phyloP scores from a whole-genome alignment of 2,113 vertebrate genomes.

The Oenanthe oenanthe region DNA sequence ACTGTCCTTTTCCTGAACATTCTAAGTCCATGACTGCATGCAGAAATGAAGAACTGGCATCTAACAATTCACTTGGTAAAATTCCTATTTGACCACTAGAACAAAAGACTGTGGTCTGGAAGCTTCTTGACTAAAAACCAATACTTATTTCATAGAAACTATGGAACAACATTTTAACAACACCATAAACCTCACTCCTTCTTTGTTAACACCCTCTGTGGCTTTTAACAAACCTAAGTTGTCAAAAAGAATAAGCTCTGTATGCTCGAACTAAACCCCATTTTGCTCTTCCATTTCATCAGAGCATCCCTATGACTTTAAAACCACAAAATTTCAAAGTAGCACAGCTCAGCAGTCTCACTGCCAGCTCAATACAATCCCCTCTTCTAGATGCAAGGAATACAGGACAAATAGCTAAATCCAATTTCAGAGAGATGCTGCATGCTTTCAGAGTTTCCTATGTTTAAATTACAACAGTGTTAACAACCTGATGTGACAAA shows the following conservation, averaged over 20 bases:
- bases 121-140: neutral
- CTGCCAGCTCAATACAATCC: neutral
- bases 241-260: neutral
- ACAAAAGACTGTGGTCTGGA: neutral
- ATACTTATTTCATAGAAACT: neutral
- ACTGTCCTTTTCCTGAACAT: neutral
- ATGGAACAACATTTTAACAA: neutral
- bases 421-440: neutral
- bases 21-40: neutral
- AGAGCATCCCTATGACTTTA: neutral
- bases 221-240: neutral
- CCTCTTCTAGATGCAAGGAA: neutral
- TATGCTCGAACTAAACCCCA: neutral
- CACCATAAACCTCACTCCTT: neutral
- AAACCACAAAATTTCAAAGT: neutral
- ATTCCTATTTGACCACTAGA: neutral
- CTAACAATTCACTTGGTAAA: neutral
- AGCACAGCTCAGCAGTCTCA: neutral
- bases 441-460: neutral
- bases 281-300: neutral
- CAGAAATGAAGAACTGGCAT: neutral
- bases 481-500: neutral
- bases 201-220: neutral
- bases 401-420: neutral
- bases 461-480: neutral